Percentiles rank a stretch among this genome's conserved stretches.
phyloP scores from a whole-genome alignment of 1,140 invertebrate genomes.

The Atta colombica region DNA sequence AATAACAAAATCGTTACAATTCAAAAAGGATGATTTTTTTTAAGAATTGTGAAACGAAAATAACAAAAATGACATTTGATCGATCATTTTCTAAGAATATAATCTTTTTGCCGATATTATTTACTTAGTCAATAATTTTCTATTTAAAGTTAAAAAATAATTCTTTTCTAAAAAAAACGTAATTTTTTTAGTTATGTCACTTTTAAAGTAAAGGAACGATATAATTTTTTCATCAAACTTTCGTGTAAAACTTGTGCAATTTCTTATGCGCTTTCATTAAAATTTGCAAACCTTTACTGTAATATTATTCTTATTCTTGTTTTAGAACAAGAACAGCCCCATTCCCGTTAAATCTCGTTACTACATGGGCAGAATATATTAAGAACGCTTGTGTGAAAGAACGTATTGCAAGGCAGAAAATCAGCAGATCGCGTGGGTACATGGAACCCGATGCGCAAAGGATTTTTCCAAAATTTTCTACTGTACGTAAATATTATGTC shows the following conservation, averaged over 20 bases:
- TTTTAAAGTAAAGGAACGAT: too few species aligned
- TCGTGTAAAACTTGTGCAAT: neutral
- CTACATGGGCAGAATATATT: slow-evolving; percentile 95
- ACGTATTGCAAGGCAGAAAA: slow-evolving; percentile 66
- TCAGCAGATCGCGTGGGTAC: slow-evolving; percentile 78
- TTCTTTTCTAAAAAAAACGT: too few species aligned
- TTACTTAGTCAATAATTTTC: too few species aligned
- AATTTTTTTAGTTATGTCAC: too few species aligned
- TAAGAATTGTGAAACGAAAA: too few species aligned
- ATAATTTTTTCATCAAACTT: slow-evolving; percentile 1
- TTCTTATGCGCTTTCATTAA: neutral
- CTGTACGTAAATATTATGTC: slow-evolving; percentile 26
- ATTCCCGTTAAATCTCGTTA: slow-evolving; percentile 98
- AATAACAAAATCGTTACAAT: too few species aligned
- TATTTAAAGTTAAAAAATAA: too few species aligned
- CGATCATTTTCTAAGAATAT: too few species aligned
- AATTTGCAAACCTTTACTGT: neutral
- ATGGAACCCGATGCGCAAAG: slow-evolving; percentile 61
- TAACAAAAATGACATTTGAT: too few species aligned
- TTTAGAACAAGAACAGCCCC: slow-evolving; percentile 96
- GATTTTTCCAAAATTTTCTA: slow-evolving; percentile 67
- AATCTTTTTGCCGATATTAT: too few species aligned
- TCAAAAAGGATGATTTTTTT: too few species aligned
- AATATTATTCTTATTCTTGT: neutral
- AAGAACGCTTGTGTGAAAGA: slow-evolving; percentile 86